Conservation (phyloP, 2,888 invertebrate species). For the Drosophila macrothrix region DNA sequence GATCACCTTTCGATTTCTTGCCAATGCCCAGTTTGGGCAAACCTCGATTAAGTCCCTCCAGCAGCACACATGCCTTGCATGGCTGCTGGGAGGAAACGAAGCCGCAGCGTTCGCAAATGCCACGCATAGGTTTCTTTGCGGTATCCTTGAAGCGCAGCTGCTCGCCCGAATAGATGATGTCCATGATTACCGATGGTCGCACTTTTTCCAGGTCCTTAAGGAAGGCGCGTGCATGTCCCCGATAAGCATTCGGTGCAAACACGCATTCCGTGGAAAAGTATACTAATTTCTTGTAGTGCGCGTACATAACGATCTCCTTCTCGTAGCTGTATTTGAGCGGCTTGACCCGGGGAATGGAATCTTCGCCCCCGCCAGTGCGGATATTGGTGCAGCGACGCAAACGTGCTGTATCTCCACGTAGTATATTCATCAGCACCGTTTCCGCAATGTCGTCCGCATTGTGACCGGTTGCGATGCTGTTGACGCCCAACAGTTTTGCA, state of each 20-base stretch:
- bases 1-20: constrained; percentile 92
- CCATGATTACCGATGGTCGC: constrained; percentile 95
- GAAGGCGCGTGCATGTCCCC: constrained; percentile 95
- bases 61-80: constrained; percentile 97
- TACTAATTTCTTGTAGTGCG: constrained; percentile 96
- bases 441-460: constrained; percentile 99
- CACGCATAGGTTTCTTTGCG: constrained; percentile 92
- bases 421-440: constrained; percentile 98
- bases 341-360: constrained; percentile 95
- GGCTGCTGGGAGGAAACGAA: constrained; percentile 96
- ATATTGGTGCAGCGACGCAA: constrained; percentile 96
- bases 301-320: constrained; percentile 99
- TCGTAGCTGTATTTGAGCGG: constrained; percentile 99
- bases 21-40: constrained; percentile 96
- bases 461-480: constrained; percentile 98
- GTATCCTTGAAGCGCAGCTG: constrained; percentile 92
- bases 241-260: constrained; percentile 98
- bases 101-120: constrained; percentile 93
- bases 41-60: constrained; percentile 98
- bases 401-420: constrained; percentile 98
- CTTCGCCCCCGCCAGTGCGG: constrained; percentile 92
- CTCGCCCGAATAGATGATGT: constrained; percentile 97
- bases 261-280: constrained; percentile 99
- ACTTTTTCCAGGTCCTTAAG: constrained; percentile 98
- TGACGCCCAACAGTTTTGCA: constrained; percentile 93